Percentiles rank a stretch among this genome's conserved stretches.
Evolutionary conservation across 2,888 invertebrate genomes (phyloP).

Genomic region (Orchesella flavescens): DNA sequence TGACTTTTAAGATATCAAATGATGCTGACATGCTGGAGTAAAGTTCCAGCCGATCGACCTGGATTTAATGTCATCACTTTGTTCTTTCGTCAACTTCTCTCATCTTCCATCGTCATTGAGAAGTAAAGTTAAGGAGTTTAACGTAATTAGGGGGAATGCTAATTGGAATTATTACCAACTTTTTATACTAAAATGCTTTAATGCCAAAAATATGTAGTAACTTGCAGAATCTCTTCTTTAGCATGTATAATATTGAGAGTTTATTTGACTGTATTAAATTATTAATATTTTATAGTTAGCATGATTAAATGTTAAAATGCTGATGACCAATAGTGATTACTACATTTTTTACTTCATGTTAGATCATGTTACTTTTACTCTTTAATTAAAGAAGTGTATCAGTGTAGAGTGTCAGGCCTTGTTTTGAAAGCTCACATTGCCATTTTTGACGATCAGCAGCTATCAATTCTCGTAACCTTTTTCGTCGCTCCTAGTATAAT

Average conservation of each 20-base stretch:
- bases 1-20: constrained; percentile 36
- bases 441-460: constrained; percentile 66
- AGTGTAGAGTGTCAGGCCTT: constrained; percentile 67
- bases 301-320: too few relatives aligned
- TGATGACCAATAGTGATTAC: too few relatives aligned
- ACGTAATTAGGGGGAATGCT: too few relatives aligned
- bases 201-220: too few relatives aligned
- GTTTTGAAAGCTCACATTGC: constrained; percentile 66
- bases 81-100: constrained; percentile 41
- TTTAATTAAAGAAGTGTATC: constrained; percentile 50
- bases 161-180: too few relatives aligned
- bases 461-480: constrained; percentile 65
- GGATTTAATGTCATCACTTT: constrained; percentile 28
- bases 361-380: not conserved
- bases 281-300: too few relatives aligned
- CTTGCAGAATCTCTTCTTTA: too few relatives aligned
- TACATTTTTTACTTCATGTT: not conserved
- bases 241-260: not conserved
- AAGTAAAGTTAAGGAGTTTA: too few relatives aligned
- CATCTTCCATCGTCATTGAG: constrained; percentile 9
- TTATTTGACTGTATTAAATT: constrained; percentile 1
- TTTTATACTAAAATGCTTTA: too few relatives aligned
- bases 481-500: constrained; percentile 58
- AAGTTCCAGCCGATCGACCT: constrained; percentile 36
- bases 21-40: constrained; percentile 45